Conservation (phyloP, 1,140 invertebrate species). For the Drosophila pandora region DNA sequence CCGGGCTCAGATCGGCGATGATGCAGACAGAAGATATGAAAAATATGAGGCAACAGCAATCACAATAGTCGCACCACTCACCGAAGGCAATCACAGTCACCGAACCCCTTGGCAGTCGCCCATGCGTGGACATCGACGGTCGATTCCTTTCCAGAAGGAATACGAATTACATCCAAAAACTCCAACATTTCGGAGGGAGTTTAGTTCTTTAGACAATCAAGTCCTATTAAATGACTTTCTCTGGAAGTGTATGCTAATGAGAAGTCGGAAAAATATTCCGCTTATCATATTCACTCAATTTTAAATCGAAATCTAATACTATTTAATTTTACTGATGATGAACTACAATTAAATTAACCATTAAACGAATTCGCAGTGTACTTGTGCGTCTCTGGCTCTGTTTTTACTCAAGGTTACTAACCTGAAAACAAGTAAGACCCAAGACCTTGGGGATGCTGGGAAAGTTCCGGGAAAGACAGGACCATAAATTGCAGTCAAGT, state of each 20-base stretch:
- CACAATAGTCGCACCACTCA: conserved; percentile 71
- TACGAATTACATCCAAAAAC: not conserved
- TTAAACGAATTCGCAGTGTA: not conserved
- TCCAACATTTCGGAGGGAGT: too few relatives aligned
- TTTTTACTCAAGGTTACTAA: not conserved
- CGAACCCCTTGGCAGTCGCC: conserved; percentile 26
- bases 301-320: too few relatives aligned
- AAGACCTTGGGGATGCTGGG: not conserved
- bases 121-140: conserved; percentile 61
- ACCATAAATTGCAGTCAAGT: conserved; percentile 79
- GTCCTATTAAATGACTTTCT: not conserved
- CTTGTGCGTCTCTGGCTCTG: not conserved
- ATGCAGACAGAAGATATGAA: conserved; percentile 80
- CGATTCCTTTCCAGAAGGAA: conserved; percentile 7
- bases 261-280: too few relatives aligned
- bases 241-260: too few relatives aligned
- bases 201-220: not conserved
- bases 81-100: conserved; percentile 36
- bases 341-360: too few relatives aligned
- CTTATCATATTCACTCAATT: too few relatives aligned
- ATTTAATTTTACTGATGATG: too few relatives aligned
- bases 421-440: not conserved
- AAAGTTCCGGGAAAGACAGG: conserved; percentile 12
- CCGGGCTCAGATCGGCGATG: conserved; percentile 50
- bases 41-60: conserved; percentile 79